Conservation (phyloP, 1,140 invertebrate species). For the Procambarus clarkii region DNA sequence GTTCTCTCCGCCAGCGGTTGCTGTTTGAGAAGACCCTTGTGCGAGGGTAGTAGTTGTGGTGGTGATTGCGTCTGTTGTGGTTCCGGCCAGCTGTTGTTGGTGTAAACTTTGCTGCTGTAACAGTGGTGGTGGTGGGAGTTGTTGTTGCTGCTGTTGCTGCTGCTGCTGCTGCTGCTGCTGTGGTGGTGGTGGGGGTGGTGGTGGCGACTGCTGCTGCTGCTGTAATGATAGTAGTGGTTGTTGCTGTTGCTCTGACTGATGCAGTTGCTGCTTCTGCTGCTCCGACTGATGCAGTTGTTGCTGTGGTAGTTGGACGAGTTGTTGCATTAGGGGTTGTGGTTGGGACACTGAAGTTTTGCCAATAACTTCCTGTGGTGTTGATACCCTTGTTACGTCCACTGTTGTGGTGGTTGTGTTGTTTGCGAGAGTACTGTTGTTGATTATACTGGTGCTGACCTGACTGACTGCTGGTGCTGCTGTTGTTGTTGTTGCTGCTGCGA, state of each 20-base stretch:
- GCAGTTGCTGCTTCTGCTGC: conserved; percentile 53
- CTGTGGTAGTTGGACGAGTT: conserved; percentile 35
- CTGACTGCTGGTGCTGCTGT: neutral
- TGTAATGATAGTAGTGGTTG: neutral
- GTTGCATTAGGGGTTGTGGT: conserved; percentile 52
- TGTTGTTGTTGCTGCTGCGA: conserved; percentile 38
- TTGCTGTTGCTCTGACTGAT: conserved; percentile 49
- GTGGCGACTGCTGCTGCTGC: neutral
- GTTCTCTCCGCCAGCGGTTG: conserved; percentile 64
- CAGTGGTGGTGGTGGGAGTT: conserved; percentile 30
- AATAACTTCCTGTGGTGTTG: conserved; percentile 22
- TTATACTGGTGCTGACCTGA: conserved; percentile 50
- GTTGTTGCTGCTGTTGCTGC: conserved; percentile 51
- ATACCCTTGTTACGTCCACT: neutral
- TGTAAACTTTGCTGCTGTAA: conserved; percentile 23
- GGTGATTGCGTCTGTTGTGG: conserved; percentile 51
- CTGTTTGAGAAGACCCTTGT: conserved; percentile 72
- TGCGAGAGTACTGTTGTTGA: conserved; percentile 40
- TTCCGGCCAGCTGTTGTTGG: conserved; percentile 35
- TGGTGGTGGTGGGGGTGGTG: conserved; percentile 45
- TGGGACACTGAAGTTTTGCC: conserved; percentile 15
- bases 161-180: conserved; percentile 38
- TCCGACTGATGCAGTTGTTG: conserved; percentile 39
- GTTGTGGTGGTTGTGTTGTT: conserved; percentile 27
- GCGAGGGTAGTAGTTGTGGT: conserved; percentile 63